These are phyloP conservation scores for Meleagris gallopavo DNA, from an alignment of 2,113 vertebrate species.

Conservation along the genomic window DNA sequence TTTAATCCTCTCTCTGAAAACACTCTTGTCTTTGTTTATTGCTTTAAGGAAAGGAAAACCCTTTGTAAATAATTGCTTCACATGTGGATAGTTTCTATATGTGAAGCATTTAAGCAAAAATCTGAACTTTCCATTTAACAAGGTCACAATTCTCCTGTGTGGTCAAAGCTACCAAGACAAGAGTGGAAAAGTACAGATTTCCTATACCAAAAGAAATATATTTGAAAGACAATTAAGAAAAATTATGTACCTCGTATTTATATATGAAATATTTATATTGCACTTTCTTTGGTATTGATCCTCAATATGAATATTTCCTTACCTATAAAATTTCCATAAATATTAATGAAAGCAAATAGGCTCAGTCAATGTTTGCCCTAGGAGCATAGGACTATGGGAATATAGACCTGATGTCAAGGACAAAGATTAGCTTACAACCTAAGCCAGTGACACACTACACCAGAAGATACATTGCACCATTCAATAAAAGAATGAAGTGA, in stretches of 20 bases:
- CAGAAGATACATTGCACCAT: neutral
- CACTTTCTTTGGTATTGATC: neutral
- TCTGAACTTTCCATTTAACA: neutral
- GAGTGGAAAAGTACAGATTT: neutral
- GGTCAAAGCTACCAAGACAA: neutral
- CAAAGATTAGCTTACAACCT: neutral
- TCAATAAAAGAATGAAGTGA: neutral
- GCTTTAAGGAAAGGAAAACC: neutral
- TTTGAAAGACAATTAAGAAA: neutral
- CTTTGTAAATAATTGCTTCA: neutral
- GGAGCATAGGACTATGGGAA: neutral
- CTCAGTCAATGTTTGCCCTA: neutral
- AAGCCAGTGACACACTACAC: neutral
- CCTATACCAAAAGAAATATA: neutral
- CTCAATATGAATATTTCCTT: neutral
- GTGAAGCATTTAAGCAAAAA: neutral
- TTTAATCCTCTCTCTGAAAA: neutral
- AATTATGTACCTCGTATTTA: neutral
- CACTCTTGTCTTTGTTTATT: neutral
- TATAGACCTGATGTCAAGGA: neutral
- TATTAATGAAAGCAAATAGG: neutral
- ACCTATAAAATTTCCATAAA: neutral
- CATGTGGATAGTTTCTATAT: neutral
- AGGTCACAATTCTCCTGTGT: neutral
- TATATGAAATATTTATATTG: neutral